phyloP scores from a whole-genome alignment of 2,888 invertebrate genomes.

The Aleiodes alternator region DNA sequence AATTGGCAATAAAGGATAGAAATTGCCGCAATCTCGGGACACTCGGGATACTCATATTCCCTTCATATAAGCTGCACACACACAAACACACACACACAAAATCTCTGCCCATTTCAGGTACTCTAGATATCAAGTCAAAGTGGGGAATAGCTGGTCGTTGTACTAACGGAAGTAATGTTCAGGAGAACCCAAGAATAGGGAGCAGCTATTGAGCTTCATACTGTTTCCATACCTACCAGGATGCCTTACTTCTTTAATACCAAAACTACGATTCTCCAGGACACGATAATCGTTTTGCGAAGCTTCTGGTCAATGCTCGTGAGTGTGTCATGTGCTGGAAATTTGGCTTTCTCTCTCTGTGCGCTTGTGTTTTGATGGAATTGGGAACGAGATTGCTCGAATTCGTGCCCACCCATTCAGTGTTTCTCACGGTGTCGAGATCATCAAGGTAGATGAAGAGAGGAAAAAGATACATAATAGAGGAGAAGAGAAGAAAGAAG shows the following conservation, averaged over 20 bases:
- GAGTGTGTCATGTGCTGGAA: conserved; percentile 26
- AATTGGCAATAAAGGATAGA: conserved; percentile 24
- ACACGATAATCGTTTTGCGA: conserved; percentile 28
- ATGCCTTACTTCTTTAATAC: conserved; percentile 3
- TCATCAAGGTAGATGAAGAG: not conserved
- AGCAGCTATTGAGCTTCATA: conserved; percentile 10
- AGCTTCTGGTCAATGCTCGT: not conserved
- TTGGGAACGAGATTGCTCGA: not conserved
- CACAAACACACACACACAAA: not conserved
- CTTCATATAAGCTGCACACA: conserved; percentile 9
- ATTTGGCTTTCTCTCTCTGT: not conserved
- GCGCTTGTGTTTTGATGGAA: too few species aligned
- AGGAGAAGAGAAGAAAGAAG: not conserved
- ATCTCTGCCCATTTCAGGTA: conserved; percentile 15
- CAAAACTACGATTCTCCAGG: conserved; percentile 19
- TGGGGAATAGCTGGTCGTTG: conserved; percentile 29
- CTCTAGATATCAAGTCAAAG: conserved; percentile 30
- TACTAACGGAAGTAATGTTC: conserved; percentile 33
- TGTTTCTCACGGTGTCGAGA: conserved; percentile 18
- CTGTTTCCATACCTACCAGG: not conserved
- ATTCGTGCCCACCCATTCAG: conserved; percentile 7
- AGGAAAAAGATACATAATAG: not conserved
- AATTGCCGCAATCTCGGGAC: conserved; percentile 27
- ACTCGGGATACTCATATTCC: conserved; percentile 14
- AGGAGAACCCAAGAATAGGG: not conserved